A percentile compares a stretch with the other conserved stretches of the same genome.
phyloP scores from a whole-genome alignment of 1,140 invertebrate species.

The Pogonus chalceus region DNA sequence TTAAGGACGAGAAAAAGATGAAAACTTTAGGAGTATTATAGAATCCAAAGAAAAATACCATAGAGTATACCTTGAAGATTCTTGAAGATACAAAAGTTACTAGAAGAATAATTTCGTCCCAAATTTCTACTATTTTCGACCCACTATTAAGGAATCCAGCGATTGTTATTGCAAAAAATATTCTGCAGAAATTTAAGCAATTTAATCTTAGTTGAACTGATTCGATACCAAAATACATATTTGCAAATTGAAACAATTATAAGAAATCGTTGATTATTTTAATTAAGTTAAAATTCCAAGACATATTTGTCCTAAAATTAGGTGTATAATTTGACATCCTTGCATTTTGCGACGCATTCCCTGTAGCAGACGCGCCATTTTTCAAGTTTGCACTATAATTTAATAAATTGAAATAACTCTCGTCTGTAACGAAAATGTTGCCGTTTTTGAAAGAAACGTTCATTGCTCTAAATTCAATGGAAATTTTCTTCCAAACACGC shows the following conservation, averaged over 20 bases:
- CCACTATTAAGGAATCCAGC: slow-evolving; percentile 16
- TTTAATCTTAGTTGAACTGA: slow-evolving; percentile 18
- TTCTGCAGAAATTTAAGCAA: slow-evolving; percentile 17
- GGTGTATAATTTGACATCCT: slow-evolving; percentile 19
- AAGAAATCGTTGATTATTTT: background rate
- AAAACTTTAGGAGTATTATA: slow-evolving; percentile 10
- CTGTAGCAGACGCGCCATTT: slow-evolving; percentile 22
- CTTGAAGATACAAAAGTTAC: slow-evolving; percentile 5
- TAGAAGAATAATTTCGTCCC: slow-evolving; percentile 15
- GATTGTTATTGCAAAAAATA: slow-evolving; percentile 18
- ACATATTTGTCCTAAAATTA: background rate
- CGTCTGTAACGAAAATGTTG: too few species aligned
- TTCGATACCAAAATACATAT: background rate
- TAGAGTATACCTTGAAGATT: background rate
- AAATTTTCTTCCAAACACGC: too few species aligned
- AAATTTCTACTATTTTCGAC: slow-evolving; percentile 17
- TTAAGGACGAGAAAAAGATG: too few species aligned
- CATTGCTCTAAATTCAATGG: too few species aligned
- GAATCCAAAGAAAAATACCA: background rate
- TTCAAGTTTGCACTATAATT: too few species aligned
- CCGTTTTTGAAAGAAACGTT: too few species aligned
- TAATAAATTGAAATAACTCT: too few species aligned
- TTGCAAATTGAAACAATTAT: background rate
- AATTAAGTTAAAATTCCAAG: slow-evolving; percentile 4
- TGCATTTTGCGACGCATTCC: slow-evolving; percentile 20